Evolutionary conservation across 2,113 vertebrate genomes (phyloP), one percentile per base, ranked within the genome.

Genomic region (Cephalopterus ornatus): DNA sequence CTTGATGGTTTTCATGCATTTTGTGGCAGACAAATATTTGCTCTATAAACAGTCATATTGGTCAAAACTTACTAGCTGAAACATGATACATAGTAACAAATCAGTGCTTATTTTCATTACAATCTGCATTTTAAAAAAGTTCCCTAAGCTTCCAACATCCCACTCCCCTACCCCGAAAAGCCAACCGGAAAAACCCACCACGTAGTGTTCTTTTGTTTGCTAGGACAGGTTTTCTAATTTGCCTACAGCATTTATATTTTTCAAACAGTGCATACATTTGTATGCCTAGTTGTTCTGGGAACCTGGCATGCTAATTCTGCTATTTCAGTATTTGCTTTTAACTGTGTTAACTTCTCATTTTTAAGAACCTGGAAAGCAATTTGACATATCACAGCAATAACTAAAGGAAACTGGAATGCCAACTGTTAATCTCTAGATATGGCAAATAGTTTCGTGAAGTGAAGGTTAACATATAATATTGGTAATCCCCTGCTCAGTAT

Each of bases 311-410:
- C 32, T 85, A 85, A 89, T 92, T 89, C 66, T 79, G 44, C 53
- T 89, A 6, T 75, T 93, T 85, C 81, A 50, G 33, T 73, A 41
- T 84, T 86, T 89, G 53, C 81, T 93, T 97, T 82, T 82, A 91
- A 17, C 61, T 75, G 4, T 59, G 70, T 86, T 95, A 95, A 81
- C 55, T 63, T 78, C 24, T 71, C 15, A 16, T 67, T 89, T 94
- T 78, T 65, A 78, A 78, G 83, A 94, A 85, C 65, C 70, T 89
- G 73, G 84, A 75, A 82, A 81, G 74, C 47, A 67, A 26, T 75
- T 93, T 47, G 56, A 78, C 65, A 32, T 61, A 61, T 37, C 47
- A 30, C 39, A 88, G 52, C 86, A 83, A 42, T 76, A 83, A 58
- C 85, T 93, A n/a, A 56, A 76, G 75, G 46, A 76, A 84, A 62